Percentiles rank a stretch among this genome's conserved stretches.
These are phyloP conservation scores for Sebastes fasciatus DNA, from an alignment of 2,113 vertebrate species.

Conservation along the genomic window DNA sequence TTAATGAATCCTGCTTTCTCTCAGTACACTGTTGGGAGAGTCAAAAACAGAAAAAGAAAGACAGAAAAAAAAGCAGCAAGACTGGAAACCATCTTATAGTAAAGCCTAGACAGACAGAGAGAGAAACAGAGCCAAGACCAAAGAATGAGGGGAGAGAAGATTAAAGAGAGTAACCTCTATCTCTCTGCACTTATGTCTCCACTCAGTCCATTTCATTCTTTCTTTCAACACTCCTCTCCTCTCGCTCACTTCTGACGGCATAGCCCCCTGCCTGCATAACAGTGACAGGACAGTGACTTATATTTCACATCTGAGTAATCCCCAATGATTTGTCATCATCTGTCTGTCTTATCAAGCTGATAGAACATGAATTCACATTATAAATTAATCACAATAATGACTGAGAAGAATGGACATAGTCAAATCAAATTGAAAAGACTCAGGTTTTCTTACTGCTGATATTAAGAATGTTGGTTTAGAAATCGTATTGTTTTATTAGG, in stretches of 20 bases:
- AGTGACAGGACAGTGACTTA: slow-evolving; percentile 41
- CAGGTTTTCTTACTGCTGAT: background rate
- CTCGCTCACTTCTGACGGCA: slow-evolving; percentile 45
- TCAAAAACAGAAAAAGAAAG: background rate
- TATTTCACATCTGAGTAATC: slow-evolving; percentile 50
- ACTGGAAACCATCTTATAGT: slow-evolving; percentile 28
- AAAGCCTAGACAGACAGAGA: slow-evolving; percentile 11
- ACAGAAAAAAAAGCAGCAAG: background rate
- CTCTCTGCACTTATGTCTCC: slow-evolving; percentile 58
- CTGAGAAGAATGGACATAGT: background rate
- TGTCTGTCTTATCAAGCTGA: slow-evolving; percentile 15
- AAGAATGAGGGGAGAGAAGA: slow-evolving; percentile 62
- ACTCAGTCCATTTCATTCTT: slow-evolving; percentile 60
- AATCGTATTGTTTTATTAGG: background rate
- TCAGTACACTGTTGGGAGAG: background rate
- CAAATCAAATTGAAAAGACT: slow-evolving; percentile 4
- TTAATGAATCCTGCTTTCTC: background rate
- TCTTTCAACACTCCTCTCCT: slow-evolving; percentile 39
- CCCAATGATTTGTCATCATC: slow-evolving; percentile 31
- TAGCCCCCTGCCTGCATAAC: slow-evolving; percentile 33
- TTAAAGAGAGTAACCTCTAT: slow-evolving; percentile 66
- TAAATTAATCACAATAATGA: slow-evolving; percentile 19
- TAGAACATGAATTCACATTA: slow-evolving; percentile 20
- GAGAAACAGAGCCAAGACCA: slow-evolving; percentile 41
- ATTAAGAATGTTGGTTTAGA: background rate